Evolutionary conservation across 2,113 vertebrate species (phyloP), one percentile per base, ranked within the genome.

Genomic region (Cnemophilus loriae): DNA sequence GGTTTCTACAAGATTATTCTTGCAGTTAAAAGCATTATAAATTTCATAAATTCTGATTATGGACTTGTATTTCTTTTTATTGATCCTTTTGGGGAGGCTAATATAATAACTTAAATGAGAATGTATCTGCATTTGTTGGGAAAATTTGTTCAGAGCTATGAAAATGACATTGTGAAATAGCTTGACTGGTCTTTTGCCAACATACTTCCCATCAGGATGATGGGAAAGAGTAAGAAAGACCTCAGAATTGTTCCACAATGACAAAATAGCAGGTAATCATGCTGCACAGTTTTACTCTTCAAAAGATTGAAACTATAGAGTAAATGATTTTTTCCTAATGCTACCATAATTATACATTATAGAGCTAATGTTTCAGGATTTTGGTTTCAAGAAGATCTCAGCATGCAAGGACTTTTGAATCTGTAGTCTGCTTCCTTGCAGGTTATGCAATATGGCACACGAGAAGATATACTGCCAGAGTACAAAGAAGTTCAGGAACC

Each of bases 91-190:
- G 82, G 39, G 71, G 26, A 93, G 82, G 73, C 35, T 93, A 96
- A 97, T 95, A 94, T 91, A 95, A 97, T 93, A 95, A 80, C 2
- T 75, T 90, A 81, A 50, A 89, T 92, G 83, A 95, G 49, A 41
- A 83, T 32, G 84, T 74, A 91, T 76, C 64, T 11, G 27, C 60
- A 81, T 95, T 91, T 91, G 41, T 93, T 80, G 44, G 59, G 61
- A 92, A 95, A 91, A 94, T 71, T 79, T 79, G 80, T 90, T 94
- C 87, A 95, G 77, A 87, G 73, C 70, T 67, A 93, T 82, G 91
- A 93, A 96, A 96, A 95, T 90, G 65, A 93, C 55, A 86, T 84
- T 89, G 60, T 95, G 75, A 95, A 97, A 96, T 87, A 80, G 23
- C 79, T 83, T 71, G 55, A 85, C 67, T 97, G 94, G 91, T 90